These are phyloP conservation scores for Pantelozetes paolii DNA, from an alignment of 2,888 invertebrate genomes.

Conservation along the genomic window DNA sequence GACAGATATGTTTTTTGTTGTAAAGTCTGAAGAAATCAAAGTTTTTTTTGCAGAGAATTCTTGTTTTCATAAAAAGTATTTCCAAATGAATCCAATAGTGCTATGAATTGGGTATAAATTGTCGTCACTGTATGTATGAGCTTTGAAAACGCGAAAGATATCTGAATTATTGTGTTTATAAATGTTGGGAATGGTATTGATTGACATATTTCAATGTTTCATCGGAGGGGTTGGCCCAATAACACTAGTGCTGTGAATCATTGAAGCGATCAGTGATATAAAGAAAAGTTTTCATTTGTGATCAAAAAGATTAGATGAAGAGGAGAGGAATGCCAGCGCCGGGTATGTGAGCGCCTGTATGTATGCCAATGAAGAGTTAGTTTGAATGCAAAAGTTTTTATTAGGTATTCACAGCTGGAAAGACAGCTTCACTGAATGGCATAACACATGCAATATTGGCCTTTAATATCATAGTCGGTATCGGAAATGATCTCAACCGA, in stretches of 20 bases:
- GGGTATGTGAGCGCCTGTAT: not conserved
- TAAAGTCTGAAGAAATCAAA: not conserved
- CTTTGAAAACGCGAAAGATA: conserved; percentile 2
- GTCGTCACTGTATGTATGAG: not conserved
- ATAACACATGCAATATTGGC: conserved; percentile 17
- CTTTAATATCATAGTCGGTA: conserved; percentile 24
- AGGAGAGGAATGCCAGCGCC: not conserved
- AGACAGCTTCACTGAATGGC: not conserved
- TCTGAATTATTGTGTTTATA: conserved; percentile 18
- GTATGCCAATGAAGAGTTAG: conserved; percentile 12
- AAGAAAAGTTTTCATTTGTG: conserved; percentile 27
- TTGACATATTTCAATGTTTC: conserved; percentile 14
- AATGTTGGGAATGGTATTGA: not conserved
- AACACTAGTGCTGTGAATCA: conserved; percentile 4
- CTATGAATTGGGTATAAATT: not conserved
- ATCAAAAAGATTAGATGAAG: conserved; percentile 25
- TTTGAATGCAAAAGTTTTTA: conserved; percentile 21
- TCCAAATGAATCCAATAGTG: conserved; percentile 7
- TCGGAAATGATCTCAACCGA: conserved; percentile 32
- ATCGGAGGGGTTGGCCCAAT: conserved; percentile 3
- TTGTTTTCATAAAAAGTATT: conserved; percentile 16
- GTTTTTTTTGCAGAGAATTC: not conserved
- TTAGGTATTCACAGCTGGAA: conserved; percentile 29
- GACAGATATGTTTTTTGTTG: conserved; percentile 9
- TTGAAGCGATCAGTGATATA: not conserved